Conservation (phyloP, 2,888 invertebrate species). For the Sesia bembeciformis region DNA sequence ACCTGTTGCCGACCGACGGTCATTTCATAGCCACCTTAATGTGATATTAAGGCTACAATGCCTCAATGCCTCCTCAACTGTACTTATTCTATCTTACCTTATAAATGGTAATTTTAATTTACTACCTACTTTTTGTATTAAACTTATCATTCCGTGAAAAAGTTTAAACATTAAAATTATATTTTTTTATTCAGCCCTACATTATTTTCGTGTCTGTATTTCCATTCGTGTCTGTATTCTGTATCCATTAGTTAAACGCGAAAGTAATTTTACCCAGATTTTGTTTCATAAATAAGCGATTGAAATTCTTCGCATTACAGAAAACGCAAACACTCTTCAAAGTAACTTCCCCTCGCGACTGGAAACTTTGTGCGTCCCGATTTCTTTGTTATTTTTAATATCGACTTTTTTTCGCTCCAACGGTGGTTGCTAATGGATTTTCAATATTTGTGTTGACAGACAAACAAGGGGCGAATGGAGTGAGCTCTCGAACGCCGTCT, state of each 20-base stretch:
- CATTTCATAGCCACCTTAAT: no score
- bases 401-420: conserved; percentile 54
- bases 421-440: conserved; percentile 66
- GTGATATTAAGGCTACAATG: no score
- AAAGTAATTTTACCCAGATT: conserved; percentile 6
- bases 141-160: not conserved
- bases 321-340: conserved; percentile 29
- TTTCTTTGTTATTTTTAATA: conserved; percentile 65
- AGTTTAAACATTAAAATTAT: not conserved
- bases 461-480: conserved; percentile 56
- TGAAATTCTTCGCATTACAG: conserved; percentile 9
- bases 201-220: conserved; percentile 4
- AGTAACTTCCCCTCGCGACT: conserved; percentile 32
- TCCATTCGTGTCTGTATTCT: conserved; percentile 2
- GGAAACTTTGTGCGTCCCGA: conserved; percentile 41
- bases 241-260: conserved; percentile 7
- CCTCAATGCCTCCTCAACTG: no score
- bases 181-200: not conserved
- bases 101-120: no score
- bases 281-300: conserved; percentile 10
- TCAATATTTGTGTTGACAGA: conserved; percentile 68
- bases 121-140: no score
- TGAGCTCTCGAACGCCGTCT: conserved; percentile 31
- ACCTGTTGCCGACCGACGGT: no score
- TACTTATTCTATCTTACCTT: no score